Evolutionary conservation across 2,888 invertebrate genomes (phyloP), one percentile per base, ranked within the genome.

Genomic region (Drosophila multiciliata): DNA sequence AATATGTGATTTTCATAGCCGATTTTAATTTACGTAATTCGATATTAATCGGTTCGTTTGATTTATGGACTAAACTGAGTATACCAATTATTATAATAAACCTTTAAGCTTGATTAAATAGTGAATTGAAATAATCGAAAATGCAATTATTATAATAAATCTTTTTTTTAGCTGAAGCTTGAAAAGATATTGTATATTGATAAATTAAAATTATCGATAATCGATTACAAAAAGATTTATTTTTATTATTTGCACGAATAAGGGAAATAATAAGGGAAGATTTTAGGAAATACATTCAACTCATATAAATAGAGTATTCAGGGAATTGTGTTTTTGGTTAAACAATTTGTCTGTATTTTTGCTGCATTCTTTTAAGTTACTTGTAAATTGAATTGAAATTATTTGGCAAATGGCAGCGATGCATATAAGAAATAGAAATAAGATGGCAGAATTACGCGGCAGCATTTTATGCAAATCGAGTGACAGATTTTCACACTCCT

Each of bases 381-480:
- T 42, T 55, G 75, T 52, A 82, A 84, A 82, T 75, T 70, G 73
- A 82, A 83, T 85, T 80, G 72, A 73, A 86, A 83, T 80, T 85
- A 77, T 85, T 82, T 73, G 76, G 68, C 77, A 83, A 82, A 67
- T 73, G 68, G 78, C 57, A 66, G 49, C 60, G 50, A 29, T 49
- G 59, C 54, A 66, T 23, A 29, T 36, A 54, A 48, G 17, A n/a
- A 38, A 12, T 12, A 8, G 38, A 11, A 26, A 20, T 8, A 20
- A 20, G 29, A 2, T 6, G 12, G 20, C 12, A 15, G 26, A 11
- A 55, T 55, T 57, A 35, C 50, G 73, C 29, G 62, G 80, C 72
- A 64, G 65, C 83, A 68, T 67, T 83, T 77, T 80, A 80, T 80
- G 83, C 81, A 81, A 80, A 80, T 80, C 81, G 55, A 64, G 48